These are phyloP conservation scores for Mionectes olivaceus DNA, from an alignment of 2,797 vertebrate genomes.

Conservation along the genomic window DNA sequence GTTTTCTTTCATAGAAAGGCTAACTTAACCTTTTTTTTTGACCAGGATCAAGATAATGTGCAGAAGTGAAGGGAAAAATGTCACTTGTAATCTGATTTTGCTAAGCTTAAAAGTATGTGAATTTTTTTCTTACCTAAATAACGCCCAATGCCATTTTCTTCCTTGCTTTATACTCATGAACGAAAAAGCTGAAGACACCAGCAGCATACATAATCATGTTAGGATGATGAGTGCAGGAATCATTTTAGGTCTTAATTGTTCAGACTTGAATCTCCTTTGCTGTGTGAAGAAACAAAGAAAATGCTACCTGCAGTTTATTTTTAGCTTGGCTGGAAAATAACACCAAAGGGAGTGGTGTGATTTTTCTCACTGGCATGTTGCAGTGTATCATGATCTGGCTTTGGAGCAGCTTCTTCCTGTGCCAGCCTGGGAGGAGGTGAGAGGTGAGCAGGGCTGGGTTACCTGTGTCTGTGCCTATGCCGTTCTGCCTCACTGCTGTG, in stretches of 20 bases:
- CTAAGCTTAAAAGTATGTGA: not conserved
- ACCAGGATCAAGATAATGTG: not conserved
- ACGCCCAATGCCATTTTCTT: not conserved
- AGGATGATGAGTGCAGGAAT: not conserved
- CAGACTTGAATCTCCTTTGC: not conserved
- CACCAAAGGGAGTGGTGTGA: not conserved
- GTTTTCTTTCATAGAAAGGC: not conserved
- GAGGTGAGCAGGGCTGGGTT: not conserved
- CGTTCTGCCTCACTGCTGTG: not conserved
- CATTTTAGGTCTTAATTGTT: not conserved
- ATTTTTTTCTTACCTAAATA: not conserved
- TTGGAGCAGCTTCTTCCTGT: not conserved
- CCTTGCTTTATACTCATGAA: not conserved
- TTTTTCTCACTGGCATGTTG: not conserved
- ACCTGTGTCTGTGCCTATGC: not conserved
- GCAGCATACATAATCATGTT: rapidly evolving
- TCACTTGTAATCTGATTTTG: not conserved
- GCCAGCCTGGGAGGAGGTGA: not conserved
- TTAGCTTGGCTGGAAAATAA: not conserved
- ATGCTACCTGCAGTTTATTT: not conserved
- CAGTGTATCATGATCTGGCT: not conserved
- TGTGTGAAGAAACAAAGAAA: not conserved
- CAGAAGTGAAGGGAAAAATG: rapidly evolving
- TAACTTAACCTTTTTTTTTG: not conserved
- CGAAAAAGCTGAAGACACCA: not conserved